phyloP scores from a whole-genome alignment of 2,113 vertebrate species.

The Pteropus alecto region DNA sequence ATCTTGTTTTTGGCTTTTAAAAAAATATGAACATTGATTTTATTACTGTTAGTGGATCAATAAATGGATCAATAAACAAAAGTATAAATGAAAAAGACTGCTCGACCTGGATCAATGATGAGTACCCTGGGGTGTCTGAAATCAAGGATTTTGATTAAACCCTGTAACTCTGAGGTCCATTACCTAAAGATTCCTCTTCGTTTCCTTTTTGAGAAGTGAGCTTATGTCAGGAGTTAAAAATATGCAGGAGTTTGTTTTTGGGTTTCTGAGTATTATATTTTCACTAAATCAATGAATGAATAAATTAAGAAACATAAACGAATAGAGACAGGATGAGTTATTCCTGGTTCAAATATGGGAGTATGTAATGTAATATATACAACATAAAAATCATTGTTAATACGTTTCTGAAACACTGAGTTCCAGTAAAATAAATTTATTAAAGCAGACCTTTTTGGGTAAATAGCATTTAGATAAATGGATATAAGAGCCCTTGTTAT shows the following conservation, averaged over 20 bases:
- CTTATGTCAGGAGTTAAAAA: neutral
- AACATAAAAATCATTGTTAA: neutral
- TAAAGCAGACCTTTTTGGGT: neutral
- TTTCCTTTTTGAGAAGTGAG: neutral
- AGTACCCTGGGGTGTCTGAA: slow-evolving; percentile 60
- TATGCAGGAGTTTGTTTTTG: neutral
- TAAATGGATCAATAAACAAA: slow-evolving; percentile 12
- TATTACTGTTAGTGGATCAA: neutral
- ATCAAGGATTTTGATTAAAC: slow-evolving; percentile 63
- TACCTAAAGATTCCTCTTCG: neutral
- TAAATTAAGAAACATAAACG: neutral
- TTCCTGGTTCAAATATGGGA: neutral
- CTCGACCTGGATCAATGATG: slow-evolving; percentile 41
- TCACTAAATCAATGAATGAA: neutral
- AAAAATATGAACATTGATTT: neutral
- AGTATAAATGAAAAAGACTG: neutral
- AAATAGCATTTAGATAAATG: neutral
- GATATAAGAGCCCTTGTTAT: neutral
- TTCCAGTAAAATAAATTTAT: neutral
- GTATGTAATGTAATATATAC: neutral
- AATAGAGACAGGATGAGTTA: neutral
- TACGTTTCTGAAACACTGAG: neutral
- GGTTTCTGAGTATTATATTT: neutral
- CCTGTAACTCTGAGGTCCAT: slow-evolving; percentile 42
- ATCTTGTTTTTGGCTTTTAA: neutral